Evolutionary conservation across 2,113 vertebrate genomes (phyloP).

Genomic region (Callithrix jacchus): DNA sequence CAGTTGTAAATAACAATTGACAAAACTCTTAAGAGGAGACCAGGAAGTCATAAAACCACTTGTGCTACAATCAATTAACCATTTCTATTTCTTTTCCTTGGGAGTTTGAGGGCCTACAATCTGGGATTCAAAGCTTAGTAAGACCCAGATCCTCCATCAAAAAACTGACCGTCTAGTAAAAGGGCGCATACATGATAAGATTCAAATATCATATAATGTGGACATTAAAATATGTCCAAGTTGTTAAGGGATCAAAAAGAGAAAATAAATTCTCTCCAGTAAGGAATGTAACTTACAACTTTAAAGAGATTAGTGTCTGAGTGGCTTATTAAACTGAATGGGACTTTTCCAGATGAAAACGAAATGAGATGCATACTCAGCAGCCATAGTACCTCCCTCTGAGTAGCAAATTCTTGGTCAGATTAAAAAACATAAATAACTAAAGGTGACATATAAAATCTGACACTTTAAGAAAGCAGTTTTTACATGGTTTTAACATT

Average conservation of each 20-base stretch:
- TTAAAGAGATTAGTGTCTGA: not conserved
- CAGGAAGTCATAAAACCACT: not conserved
- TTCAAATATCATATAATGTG: not conserved
- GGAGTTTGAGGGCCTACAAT: not conserved
- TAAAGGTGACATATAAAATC: not conserved
- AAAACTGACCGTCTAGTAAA: not conserved
- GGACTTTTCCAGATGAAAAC: not conserved
- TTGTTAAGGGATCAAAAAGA: not conserved
- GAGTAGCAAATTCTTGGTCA: not conserved
- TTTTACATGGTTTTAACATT: not conserved
- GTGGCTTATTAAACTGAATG: not conserved
- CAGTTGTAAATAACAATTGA: not conserved
- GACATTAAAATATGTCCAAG: not conserved
- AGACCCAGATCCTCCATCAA: too few relatives aligned
- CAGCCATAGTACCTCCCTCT: not conserved
- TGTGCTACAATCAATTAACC: not conserved
- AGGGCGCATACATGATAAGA: not conserved
- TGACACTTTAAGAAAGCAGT: not conserved
- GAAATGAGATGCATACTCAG: not conserved
- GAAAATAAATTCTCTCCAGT: not conserved
- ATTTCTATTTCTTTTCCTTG: not conserved
- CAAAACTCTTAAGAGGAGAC: not conserved
- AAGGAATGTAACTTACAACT: not conserved
- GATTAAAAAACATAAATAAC: not conserved
- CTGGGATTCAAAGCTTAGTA: not conserved